Conservation (phyloP, 2,888 invertebrate species). For the Deladenus siricidicola region DNA sequence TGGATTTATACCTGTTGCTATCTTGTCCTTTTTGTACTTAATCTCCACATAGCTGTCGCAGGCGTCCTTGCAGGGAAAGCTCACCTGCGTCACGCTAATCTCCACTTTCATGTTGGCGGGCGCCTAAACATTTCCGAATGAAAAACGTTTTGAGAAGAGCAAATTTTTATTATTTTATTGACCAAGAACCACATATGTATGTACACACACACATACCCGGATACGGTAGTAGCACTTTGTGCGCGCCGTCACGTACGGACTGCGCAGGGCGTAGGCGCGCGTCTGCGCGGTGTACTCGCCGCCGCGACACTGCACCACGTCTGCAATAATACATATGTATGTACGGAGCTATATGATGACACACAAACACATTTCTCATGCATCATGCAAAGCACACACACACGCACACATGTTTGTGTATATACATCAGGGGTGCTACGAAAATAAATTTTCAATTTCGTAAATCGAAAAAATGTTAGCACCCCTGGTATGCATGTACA, state of each 20-base stretch:
- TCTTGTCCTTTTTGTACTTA: no score
- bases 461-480: no score
- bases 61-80: slow-evolving; percentile 42
- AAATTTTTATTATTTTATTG: no score
- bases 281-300: slow-evolving; percentile 23
- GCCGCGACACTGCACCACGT: slow-evolving; percentile 20
- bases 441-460: no score
- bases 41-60: slow-evolving; percentile 48
- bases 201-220: slow-evolving; percentile 15
- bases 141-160: no score
- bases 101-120: slow-evolving; percentile 31
- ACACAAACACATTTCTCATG: neutral
- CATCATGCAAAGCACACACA: neutral
- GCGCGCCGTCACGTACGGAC: slow-evolving; percentile 18
- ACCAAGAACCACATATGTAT: no score
- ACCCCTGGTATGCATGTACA: neutral
- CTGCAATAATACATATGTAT: slow-evolving; percentile 6
- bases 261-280: slow-evolving; percentile 2
- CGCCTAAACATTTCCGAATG: neutral
- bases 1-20: no score
- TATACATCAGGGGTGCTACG: no score
- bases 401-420: no score
- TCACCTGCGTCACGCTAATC: slow-evolving; percentile 37
- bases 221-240: slow-evolving; percentile 24
- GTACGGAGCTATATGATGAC: neutral